Conservation (phyloP, 92 coral and sea anemone genomes). For the Nematostella vectensis region DNA sequence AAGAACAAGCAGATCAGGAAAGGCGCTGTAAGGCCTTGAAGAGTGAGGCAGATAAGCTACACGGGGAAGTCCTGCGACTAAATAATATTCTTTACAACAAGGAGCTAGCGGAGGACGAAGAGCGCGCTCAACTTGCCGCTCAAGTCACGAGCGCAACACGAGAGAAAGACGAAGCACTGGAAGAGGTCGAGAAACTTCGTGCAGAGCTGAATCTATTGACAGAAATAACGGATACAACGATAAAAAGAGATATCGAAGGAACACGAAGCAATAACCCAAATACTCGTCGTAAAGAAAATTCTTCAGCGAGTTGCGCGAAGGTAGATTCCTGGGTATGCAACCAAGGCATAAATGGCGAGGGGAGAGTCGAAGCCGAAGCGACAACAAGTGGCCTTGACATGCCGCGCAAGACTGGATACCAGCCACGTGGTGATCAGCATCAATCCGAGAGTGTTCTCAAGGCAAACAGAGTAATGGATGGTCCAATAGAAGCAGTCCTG, state of each 20-base stretch:
- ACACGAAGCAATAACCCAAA: not conserved
- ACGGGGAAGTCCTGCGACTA: not conserved
- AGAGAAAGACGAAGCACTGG: conserved; percentile 28
- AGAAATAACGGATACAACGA: not conserved
- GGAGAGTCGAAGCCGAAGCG: not conserved
- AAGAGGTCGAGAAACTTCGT: not conserved
- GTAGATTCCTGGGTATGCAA: not conserved
- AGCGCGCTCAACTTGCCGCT: conserved; percentile 21
- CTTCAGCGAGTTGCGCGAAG: not conserved
- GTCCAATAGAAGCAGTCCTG: not conserved
- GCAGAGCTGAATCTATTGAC: not conserved
- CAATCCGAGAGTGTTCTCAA: not conserved
- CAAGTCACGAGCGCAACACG: conserved; percentile 64
- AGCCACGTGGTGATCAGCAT: not conserved
- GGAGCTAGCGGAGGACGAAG: not conserved
- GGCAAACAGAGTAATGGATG: not conserved
- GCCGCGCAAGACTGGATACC: not conserved
- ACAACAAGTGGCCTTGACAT: not conserved
- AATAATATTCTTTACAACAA: too few species aligned
- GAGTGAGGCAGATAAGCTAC: not conserved
- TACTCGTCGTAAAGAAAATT: not conserved
- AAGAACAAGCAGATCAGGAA: too few species aligned
- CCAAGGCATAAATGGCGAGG: not conserved
- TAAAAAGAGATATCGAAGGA: not conserved
- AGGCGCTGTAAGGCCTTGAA: too few species aligned